These are phyloP conservation scores for Aythya fuligula DNA, from an alignment of 2,797 vertebrate genomes.

Conservation along the genomic window DNA sequence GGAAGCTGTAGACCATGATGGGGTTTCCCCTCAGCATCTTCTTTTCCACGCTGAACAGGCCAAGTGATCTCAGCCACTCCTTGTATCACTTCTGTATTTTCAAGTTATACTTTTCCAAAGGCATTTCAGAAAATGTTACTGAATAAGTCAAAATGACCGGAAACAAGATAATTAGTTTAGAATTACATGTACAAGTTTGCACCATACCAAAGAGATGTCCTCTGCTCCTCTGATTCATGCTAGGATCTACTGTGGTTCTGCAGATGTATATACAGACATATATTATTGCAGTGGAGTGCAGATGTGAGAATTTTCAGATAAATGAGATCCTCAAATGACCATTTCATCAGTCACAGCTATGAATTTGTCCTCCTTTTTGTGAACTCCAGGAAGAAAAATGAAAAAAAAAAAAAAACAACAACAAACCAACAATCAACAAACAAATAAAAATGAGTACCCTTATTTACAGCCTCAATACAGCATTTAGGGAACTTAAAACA, in stretches of 20 bases:
- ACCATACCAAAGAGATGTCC: not conserved
- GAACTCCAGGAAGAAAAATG: not conserved
- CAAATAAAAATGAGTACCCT: not conserved
- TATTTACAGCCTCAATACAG: not conserved
- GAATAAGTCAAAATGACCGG: not conserved
- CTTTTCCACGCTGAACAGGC: no score
- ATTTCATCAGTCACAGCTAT: not conserved
- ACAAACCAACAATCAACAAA: not conserved
- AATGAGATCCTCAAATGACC: not conserved
- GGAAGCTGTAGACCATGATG: no score
- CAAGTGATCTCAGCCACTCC: no score
- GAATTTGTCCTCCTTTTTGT: not conserved
- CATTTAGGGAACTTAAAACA: not conserved
- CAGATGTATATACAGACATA: not conserved
- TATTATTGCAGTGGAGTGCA: not conserved
- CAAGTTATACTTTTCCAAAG: not conserved
- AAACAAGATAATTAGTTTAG: not conserved
- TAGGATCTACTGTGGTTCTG: not conserved
- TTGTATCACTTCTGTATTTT: not conserved
- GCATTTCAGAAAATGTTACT: not conserved
- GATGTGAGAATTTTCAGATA: not conserved
- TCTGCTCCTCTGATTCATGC: not conserved
- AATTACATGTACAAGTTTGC: not conserved
- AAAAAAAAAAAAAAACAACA: not conserved
- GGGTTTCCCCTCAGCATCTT: no score